Base-by-base conservation (phyloP, 2,888 invertebrate genomes). In the Drosophila parthenogenetica region DNA sequence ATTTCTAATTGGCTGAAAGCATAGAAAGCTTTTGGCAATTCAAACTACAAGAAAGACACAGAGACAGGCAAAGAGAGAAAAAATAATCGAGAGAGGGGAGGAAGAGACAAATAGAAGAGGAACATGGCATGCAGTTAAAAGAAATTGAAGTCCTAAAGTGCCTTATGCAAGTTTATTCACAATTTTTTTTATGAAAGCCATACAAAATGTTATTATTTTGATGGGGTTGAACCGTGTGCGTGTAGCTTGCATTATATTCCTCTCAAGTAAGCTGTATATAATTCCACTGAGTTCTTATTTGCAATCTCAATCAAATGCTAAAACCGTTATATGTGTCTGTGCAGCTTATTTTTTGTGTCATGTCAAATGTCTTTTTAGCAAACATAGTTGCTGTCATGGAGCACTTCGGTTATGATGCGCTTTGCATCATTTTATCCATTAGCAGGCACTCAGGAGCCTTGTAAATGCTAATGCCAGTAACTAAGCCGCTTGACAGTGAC, bases 1-100 rank as follows among this genome's bases (percentile, higher is more conserved):
- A 62, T 58, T 59, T 73, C 63, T 75, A 75, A 75, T 75, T 73
- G 73, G 64, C 63, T 72, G 55, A 74, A 55, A 61, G 73, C 70
- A 62, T 54, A 61, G 53, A 70, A 65, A 54, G 65, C 69, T 74
- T 69, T 69, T 65, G 48, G 48, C 43, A 55, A 65, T 73, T 40
- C 49, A 39, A 65, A 42, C 48, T 11, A 49, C 35, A 57, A 13
- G 16, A 13, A 14, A 48, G 17, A 13, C 25, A 58, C 25, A 58
- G 25, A 17, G 2, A 35, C 8, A 35, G 35, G 13, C 35, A 11
- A 35, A 35, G 4, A 5, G 5, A 39, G 25, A n/a, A 4, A 45
- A 2, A 11, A 11, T 22, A 5, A 22, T 22, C 22, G 14, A 17
- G 3, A 11, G 3, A n/a, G 25, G 16, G 14, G 35, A 17, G 22